A percentile compares a stretch with the other conserved stretches of the same genome.
Evolutionary conservation across 2,113 vertebrate species (phyloP).

Genomic region (Meriones unguiculatus): DNA sequence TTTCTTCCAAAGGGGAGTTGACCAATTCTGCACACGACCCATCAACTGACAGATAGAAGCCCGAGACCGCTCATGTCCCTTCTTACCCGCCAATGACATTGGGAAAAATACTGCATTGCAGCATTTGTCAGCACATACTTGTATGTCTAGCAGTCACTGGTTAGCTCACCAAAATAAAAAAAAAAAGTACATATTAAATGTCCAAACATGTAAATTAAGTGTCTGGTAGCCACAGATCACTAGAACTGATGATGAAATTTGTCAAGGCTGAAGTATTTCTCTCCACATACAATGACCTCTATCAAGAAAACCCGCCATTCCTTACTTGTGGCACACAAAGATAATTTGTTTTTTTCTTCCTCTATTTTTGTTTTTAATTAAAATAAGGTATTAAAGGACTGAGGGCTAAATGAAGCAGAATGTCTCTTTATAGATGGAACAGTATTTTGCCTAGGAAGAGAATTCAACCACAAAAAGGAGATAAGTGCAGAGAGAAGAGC

Average conservation of each 20-base stretch:
- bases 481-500: conserved; percentile 61
- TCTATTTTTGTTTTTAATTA: conserved; percentile 38
- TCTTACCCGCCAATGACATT: conserved; percentile 86
- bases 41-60: conserved; percentile 25
- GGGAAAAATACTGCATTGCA: conserved; percentile 91
- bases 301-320: conserved; percentile 63
- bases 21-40: conserved; percentile 64
- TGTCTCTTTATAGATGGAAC: conserved; percentile 45
- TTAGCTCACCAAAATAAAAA: conserved; percentile 83
- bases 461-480: conserved; percentile 54
- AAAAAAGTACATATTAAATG: conserved; percentile 83
- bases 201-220: conserved; percentile 82
- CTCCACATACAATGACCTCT: conserved; percentile 62
- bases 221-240: conserved; percentile 74
- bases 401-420: conserved; percentile 61
- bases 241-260: conserved; percentile 79
- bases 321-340: conserved; percentile 63
- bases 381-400: conserved; percentile 50
- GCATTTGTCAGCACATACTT: conserved; percentile 85
- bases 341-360: conserved; percentile 29
- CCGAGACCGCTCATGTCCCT: conserved; percentile 58
- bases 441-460: conserved; percentile 58
- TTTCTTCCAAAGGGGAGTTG: conserved; percentile 66
- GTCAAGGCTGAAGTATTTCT: conserved; percentile 76
- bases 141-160: conserved; percentile 82